These are phyloP conservation scores for Rhodophaea formosa DNA, from an alignment of 2,888 invertebrate genomes.

Conservation along the genomic window DNA sequence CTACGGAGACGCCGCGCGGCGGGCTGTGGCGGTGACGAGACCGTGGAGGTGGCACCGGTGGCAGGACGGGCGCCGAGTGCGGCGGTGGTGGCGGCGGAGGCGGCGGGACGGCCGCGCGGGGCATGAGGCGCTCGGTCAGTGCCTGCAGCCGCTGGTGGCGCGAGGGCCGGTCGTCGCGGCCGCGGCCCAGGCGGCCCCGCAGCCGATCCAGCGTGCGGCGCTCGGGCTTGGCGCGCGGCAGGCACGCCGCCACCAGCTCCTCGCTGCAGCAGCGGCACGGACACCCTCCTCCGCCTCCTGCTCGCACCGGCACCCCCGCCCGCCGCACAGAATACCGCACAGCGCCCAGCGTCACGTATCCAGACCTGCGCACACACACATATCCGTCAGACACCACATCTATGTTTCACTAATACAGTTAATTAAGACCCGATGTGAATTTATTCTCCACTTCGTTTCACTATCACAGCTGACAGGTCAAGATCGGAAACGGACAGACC, in stretches of 20 bases:
- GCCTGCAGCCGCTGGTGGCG: constrained; percentile 88
- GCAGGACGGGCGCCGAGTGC: constrained; percentile 78
- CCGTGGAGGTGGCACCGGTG: constrained; percentile 80
- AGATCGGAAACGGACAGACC: neutral
- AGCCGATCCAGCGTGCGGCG: constrained; percentile 90
- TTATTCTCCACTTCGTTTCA: too few relatives aligned
- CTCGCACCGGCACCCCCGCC: constrained; percentile 80
- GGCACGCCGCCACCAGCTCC: constrained; percentile 78
- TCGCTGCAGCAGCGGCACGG: constrained; percentile 80
- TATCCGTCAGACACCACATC: neutral
- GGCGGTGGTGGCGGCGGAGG: constrained; percentile 50
- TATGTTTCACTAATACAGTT: neutral
- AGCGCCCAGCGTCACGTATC: constrained; percentile 85
- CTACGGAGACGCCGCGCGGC: constrained; percentile 69
- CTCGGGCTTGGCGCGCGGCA: constrained; percentile 75
- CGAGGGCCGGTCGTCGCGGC: constrained; percentile 75
- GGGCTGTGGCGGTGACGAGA: constrained; percentile 77
- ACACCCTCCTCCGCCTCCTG: constrained; percentile 70
- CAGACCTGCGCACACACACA: constrained; percentile 56
- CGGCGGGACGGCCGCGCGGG: constrained; percentile 60
- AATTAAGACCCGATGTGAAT: constrained; percentile 39
- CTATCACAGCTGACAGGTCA: neutral
- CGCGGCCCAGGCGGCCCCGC: constrained; percentile 87
- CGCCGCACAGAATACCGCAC: constrained; percentile 86
- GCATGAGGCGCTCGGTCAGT: constrained; percentile 89